Percentiles rank a stretch among this genome's conserved stretches.
These are phyloP conservation scores for Ptilodon capucinus DNA, from an alignment of 2,888 invertebrate genomes.

Conservation along the genomic window DNA sequence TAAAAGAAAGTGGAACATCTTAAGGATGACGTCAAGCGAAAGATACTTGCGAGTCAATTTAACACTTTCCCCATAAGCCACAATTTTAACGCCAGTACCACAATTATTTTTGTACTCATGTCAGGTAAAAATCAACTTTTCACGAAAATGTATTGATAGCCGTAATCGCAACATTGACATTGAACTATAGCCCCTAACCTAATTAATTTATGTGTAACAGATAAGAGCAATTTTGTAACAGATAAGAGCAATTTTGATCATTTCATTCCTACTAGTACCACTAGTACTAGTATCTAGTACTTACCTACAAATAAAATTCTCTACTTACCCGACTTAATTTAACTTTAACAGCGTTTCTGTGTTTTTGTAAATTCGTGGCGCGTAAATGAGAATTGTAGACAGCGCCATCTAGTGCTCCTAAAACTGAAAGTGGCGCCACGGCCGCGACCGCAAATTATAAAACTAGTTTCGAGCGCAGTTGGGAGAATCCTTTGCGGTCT, in stretches of 20 bases:
- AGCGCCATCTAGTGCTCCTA: slow-evolving; percentile 25
- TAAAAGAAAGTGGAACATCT: slow-evolving; percentile 2
- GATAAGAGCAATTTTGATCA: too few relatives aligned
- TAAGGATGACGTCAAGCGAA: slow-evolving; percentile 1
- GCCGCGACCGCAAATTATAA: slow-evolving; percentile 49
- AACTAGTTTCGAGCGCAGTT: slow-evolving; percentile 43
- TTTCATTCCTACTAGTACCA: too few relatives aligned
- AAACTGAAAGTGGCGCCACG: slow-evolving; percentile 32
- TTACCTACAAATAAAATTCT: too few relatives aligned
- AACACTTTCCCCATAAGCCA: too few relatives aligned
- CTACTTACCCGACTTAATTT: slow-evolving; percentile 21
- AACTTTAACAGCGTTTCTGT: slow-evolving; percentile 29
- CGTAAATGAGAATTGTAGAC: slow-evolving; percentile 42
- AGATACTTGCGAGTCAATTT: too few relatives aligned
- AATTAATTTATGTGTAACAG: too few relatives aligned
- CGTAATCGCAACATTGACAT: background rate
- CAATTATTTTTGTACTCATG: too few relatives aligned
- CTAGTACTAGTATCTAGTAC: too few relatives aligned
- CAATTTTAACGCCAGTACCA: too few relatives aligned
- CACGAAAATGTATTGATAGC: too few relatives aligned
- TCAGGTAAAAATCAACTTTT: too few relatives aligned
- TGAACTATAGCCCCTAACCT: background rate
- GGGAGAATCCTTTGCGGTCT: slow-evolving; percentile 35
- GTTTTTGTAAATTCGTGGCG: slow-evolving; percentile 31
- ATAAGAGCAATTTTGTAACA: too few relatives aligned